Percentiles rank a stretch among this genome's conserved stretches.
Evolutionary conservation across 35 echinoderm and acorn worm species (phyloP).

Genomic region (Lytechinus variegatus): DNA sequence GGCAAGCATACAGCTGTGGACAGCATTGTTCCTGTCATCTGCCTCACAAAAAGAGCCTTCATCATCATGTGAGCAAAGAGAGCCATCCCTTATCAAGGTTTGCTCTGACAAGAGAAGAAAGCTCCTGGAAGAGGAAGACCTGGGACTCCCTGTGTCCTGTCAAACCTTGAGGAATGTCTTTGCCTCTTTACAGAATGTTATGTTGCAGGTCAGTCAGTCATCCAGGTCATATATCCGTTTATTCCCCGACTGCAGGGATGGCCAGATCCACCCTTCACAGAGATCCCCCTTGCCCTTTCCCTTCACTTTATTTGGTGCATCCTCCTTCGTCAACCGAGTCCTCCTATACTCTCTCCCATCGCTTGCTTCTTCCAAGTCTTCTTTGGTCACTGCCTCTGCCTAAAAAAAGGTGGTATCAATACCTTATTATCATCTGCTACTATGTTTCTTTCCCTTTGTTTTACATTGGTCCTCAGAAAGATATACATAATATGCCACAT

Average conservation of each 20-base stretch:
- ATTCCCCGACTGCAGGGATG: no score
- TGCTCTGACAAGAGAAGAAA: background rate
- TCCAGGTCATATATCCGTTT: no score
- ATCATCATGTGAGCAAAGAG: background rate
- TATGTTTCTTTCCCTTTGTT: no score
- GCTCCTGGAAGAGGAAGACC: constrained; percentile 26
- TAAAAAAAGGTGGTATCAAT: no score
- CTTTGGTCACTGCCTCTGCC: background rate
- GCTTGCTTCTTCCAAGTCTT: background rate
- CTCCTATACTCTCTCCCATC: background rate
- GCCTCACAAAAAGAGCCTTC: background rate
- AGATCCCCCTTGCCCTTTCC: background rate
- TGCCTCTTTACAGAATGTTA: constrained; percentile 2
- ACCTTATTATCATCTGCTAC: no score
- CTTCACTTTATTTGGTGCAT: background rate
- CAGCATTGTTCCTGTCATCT: constrained; percentile 31
- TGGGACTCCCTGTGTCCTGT: background rate
- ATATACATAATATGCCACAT: no score
- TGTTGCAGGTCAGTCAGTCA: background rate
- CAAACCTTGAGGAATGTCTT: constrained; percentile 13
- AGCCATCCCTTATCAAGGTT: constrained; percentile 35
- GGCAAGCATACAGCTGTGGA: constrained; percentile 29
- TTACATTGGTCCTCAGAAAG: no score
- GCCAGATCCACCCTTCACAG: background rate
- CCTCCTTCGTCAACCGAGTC: no score